A percentile compares a stretch with the other conserved stretches of the same genome.
Evolutionary conservation across 2,113 vertebrate species (phyloP).

Genomic region (Clarias gariepinus): DNA sequence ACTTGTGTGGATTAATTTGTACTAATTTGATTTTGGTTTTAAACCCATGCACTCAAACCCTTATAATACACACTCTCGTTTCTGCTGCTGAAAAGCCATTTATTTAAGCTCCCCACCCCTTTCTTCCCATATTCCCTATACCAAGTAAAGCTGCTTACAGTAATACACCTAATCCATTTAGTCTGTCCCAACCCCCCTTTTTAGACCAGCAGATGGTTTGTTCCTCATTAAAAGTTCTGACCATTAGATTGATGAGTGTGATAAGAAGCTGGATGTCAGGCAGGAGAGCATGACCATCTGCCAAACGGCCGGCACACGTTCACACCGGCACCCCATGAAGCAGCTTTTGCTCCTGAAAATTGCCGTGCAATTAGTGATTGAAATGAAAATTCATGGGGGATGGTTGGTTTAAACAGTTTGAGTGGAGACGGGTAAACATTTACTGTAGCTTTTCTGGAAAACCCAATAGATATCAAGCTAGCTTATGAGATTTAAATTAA

Average conservation of each 20-base stretch:
- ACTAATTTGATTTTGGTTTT: not conserved
- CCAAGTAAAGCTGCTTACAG: not conserved
- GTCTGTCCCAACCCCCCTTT: not conserved
- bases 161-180: not conserved
- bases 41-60: not conserved
- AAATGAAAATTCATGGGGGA: conserved; percentile 3
- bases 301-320: not conserved
- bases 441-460: not conserved
- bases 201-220: conserved; percentile 18
- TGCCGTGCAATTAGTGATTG: not conserved
- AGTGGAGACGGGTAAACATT: not conserved
- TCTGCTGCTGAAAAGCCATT: not conserved
- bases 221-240: conserved; percentile 36
- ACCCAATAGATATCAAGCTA: not conserved
- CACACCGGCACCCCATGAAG: conserved; percentile 10
- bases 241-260: conserved; percentile 41
- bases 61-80: not conserved
- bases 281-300: conserved; percentile 50
- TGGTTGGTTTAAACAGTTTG: not conserved
- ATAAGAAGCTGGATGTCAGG: conserved; percentile 38
- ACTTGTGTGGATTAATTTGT: not conserved
- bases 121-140: not conserved
- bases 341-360: conserved; percentile 5
- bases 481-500: not conserved
- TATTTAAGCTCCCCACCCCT: no score